A percentile compares a stretch with the other conserved stretches of the same genome.
phyloP scores from a whole-genome alignment of 2,797 vertebrate genomes.

The Zonotrichia albicollis region DNA sequence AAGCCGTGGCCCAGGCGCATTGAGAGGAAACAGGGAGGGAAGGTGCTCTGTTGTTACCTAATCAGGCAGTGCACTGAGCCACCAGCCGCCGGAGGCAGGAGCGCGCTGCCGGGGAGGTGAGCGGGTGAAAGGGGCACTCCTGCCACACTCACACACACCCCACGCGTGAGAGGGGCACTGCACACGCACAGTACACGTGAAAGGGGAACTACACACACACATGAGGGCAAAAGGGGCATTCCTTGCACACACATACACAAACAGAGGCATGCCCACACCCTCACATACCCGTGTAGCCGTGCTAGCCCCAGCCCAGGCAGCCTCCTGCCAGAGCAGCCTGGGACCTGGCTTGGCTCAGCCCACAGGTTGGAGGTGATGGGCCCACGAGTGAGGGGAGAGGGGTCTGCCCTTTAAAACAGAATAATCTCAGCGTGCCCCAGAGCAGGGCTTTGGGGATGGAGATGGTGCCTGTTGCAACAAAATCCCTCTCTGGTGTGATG shows the following conservation, averaged over 20 bases:
- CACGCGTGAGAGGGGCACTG: no score
- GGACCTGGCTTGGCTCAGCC: not conserved
- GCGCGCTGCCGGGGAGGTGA: slow-evolving; percentile 81
- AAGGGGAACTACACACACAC: not conserved
- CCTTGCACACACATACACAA: not conserved
- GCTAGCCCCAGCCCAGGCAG: not conserved
- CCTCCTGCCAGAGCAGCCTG: not conserved
- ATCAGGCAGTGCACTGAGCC: slow-evolving; percentile 92
- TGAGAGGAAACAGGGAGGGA: slow-evolving; percentile 86
- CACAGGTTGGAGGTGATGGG: not conserved
- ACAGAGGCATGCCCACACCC: not conserved
- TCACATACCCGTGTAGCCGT: not conserved
- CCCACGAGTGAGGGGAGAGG: accelerated
- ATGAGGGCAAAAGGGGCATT: not conserved
- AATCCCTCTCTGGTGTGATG: no score
- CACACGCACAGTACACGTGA: not conserved
- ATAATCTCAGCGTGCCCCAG: accelerated
- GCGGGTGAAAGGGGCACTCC: slow-evolving; percentile 77
- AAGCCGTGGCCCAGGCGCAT: slow-evolving; percentile 83
- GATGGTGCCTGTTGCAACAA: accelerated
- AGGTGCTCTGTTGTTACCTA: slow-evolving; percentile 98
- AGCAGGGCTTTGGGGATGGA: not conserved
- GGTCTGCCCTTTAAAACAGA: not conserved
- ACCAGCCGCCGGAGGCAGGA: slow-evolving; percentile 85
- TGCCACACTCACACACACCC: not conserved